Conservation (phyloP, 2,888 invertebrate species). For the Trissonchulus latispiculum region DNA sequence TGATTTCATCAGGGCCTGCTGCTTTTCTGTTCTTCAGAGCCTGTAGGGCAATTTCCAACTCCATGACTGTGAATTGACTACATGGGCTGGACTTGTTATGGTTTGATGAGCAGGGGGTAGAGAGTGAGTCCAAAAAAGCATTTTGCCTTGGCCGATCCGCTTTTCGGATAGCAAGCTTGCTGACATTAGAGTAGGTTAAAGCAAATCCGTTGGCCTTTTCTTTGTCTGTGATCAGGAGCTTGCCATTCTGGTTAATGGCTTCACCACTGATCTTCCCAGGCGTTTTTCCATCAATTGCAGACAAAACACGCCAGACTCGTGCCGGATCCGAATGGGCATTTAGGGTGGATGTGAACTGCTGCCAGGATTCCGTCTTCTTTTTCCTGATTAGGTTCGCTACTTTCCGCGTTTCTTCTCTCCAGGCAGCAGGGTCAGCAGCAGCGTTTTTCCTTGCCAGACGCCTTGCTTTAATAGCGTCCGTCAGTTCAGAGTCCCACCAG, state of each 20-base stretch:
- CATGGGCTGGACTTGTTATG: too few relatives aligned
- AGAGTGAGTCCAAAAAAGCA: too few relatives aligned
- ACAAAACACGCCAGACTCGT: background rate
- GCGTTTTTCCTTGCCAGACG: background rate
- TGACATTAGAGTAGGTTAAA: background rate
- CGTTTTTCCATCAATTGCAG: background rate
- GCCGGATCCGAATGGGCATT: background rate
- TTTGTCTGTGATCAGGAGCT: background rate
- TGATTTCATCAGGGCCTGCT: too few relatives aligned
- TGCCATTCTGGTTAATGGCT: background rate
- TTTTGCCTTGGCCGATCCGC: too few relatives aligned
- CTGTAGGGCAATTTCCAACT: background rate
- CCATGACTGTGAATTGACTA: background rate
- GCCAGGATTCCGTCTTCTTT: too few relatives aligned
- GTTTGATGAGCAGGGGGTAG: too few relatives aligned
- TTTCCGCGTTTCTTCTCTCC: background rate
- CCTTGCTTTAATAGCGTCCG: background rate
- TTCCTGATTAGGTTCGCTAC: background rate
- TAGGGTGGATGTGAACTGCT: background rate
- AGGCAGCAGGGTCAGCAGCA: background rate
- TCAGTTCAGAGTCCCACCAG: constrained; percentile 2
- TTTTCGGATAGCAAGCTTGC: too few relatives aligned
- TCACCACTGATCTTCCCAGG: background rate
- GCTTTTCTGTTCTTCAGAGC: background rate
- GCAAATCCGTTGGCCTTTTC: background rate